A percentile compares a stretch with the other conserved stretches of the same genome.
Conservation (phyloP, 1,140 invertebrate species). For the Teleopsis dalmanni region DNA sequence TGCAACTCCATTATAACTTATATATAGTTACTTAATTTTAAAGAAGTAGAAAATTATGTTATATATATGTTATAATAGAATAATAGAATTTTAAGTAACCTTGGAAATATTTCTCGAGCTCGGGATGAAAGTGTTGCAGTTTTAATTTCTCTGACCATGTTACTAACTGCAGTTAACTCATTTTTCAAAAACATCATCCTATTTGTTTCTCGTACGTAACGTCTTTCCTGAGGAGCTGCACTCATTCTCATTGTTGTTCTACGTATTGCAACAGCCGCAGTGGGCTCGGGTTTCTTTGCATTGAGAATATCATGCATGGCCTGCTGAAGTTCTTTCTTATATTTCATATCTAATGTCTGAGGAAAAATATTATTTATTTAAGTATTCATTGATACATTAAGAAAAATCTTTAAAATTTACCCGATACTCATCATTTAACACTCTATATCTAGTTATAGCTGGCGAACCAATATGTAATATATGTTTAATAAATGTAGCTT, state of each 20-base stretch:
- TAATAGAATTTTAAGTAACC: slow-evolving; percentile 13
- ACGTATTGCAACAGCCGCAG: no score
- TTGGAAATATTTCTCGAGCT: slow-evolving; percentile 35
- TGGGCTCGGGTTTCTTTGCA: no score
- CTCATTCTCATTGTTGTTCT: no score
- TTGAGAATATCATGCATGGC: background rate
- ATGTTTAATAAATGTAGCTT: slow-evolving; percentile 36
- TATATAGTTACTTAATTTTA: no score
- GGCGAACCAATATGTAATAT: slow-evolving; percentile 36
- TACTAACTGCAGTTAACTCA: slow-evolving; percentile 29
- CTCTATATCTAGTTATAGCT: slow-evolving; percentile 32
- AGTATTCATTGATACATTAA: no score
- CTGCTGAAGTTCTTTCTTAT: no score
- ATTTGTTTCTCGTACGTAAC: slow-evolving; percentile 35
- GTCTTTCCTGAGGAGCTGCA: slow-evolving; percentile 21
- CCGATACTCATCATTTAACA: slow-evolving; percentile 26
- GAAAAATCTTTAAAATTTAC: slow-evolving; percentile 8
- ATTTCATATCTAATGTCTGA: no score
- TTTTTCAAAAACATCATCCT: slow-evolving; percentile 33
- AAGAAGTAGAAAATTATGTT: background rate
- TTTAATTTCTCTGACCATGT: slow-evolving; percentile 33
- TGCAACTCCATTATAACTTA: no score
- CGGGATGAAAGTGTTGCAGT: slow-evolving; percentile 32
- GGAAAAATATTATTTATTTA: background rate
- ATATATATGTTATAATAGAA: background rate